Percentiles rank a stretch among this genome's conserved stretches.
These are phyloP conservation scores for Larimichthys crocea DNA, from an alignment of 2,113 vertebrate species.

Conservation along the genomic window DNA sequence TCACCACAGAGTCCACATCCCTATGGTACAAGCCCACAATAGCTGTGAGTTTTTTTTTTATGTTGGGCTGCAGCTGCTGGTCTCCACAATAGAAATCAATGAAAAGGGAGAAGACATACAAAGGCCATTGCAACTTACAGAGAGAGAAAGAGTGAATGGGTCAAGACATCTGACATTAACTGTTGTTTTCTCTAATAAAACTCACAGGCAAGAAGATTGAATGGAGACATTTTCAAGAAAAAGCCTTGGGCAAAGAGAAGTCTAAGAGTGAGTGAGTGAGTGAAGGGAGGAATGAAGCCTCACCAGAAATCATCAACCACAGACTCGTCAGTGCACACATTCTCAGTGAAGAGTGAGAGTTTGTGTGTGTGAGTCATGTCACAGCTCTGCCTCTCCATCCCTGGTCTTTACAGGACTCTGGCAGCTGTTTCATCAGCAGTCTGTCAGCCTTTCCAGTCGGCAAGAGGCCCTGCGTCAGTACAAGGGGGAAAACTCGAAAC, in stretches of 20 bases:
- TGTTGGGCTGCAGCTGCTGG: conserved; percentile 71
- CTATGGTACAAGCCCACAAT: conserved; percentile 65
- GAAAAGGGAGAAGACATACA: conserved; percentile 59
- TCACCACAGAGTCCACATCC: conserved; percentile 32
- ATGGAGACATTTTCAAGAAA: conserved; percentile 4
- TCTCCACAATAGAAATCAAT: conserved; percentile 60
- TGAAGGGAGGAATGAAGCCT: conserved; percentile 43
- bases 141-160: conserved; percentile 55
- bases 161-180: conserved; percentile 54
- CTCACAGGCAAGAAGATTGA: conserved; percentile 18
- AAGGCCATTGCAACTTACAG: conserved; percentile 52
- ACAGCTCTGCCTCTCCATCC: conserved; percentile 46
- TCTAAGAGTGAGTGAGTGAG: conserved; percentile 14
- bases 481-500: conserved; percentile 30
- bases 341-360: conserved; percentile 18
- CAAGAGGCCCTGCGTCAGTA: conserved; percentile 7
- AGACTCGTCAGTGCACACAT: not conserved
- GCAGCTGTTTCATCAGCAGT: conserved; percentile 44
- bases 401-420: conserved; percentile 43
- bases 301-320: conserved; percentile 24
- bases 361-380: conserved; percentile 45
- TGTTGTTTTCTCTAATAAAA: conserved; percentile 47
- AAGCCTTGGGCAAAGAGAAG: conserved; percentile 14
- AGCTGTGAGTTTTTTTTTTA: conserved; percentile 30
- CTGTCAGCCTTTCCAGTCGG: conserved; percentile 52